Base-by-base conservation (phyloP, 2,888 invertebrate species). In the Carpatolechia fugitivella region DNA sequence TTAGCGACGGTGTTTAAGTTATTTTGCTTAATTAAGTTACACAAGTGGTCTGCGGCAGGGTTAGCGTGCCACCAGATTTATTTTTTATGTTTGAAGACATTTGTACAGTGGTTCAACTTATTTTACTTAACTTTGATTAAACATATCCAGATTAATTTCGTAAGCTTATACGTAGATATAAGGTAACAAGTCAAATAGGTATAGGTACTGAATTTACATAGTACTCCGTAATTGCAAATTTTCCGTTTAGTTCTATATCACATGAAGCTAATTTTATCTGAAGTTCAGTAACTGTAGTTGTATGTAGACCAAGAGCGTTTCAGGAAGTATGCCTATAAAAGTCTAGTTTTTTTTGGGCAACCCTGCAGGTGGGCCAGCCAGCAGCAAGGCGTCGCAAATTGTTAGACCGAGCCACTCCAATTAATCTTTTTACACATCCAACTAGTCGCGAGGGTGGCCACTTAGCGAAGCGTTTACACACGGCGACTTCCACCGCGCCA, bases 391-490 rank as follows among this genome's bases (percentile, higher is more conserved):
- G 85, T 73, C 73, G 80, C 80, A 85, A 87, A 85, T 85, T 86
- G 87, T 88, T 85, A 85, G 87, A 81, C 85, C 77, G 76, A 77
- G 81, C 82, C 87, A 85, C 90, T 90, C 90, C 90, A 90, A 90
- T 90, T 90, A 90, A 90, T 90, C 88, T 90, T 89, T 89, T 86
- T 87, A 88, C 86, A 88, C 88, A 87, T 86, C 83, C 82, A 82
- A 80, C 86, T 87, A 85, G 83, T 80, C 78, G 78, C 80, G 75
- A 64, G 85, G 80, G 84, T 72, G 74, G 64, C 80, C 84, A 83
- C 87, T 87, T 85, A 82, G 62, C 60, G 76, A 76, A 68, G n/a
- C 75, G 69, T 67, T 72, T 70, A 71, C 78, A 79, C 76, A 81
- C 76, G 69, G 62, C 74, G 64, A 65, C 60, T 63, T 63, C 59